Evolutionary conservation across 2,113 vertebrate genomes (phyloP).

Genomic region (Archocentrus centrarchus): DNA sequence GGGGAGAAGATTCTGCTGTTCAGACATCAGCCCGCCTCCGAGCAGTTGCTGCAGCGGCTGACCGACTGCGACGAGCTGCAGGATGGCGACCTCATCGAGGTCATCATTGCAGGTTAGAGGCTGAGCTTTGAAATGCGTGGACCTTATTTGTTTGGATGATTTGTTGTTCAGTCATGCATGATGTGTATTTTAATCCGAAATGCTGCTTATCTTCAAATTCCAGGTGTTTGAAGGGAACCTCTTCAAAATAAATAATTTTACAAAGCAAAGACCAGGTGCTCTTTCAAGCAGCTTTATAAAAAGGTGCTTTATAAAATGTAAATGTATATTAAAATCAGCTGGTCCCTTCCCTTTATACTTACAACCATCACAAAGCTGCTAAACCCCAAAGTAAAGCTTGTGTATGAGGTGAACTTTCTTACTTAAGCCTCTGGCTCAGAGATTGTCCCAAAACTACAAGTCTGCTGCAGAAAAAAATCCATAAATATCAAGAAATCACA

Average conservation of each 20-base stretch:
- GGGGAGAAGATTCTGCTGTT: conserved; percentile 80
- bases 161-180: background rate
- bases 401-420: background rate
- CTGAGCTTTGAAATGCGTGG: background rate
- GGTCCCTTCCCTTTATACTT: background rate
- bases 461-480: background rate
- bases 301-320: background rate
- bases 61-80: conserved; percentile 60
- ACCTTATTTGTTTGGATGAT: background rate
- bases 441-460: background rate
- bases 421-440: background rate
- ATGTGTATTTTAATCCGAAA: background rate
- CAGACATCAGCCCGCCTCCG: conserved; percentile 61
- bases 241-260: background rate
- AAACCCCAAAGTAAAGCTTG: background rate
- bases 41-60: conserved; percentile 71
- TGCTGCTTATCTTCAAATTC: background rate
- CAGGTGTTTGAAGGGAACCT: background rate
- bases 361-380: background rate
- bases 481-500: background rate
- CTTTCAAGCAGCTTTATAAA: background rate
- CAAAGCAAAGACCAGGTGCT: background rate
- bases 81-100: conserved; percentile 80
- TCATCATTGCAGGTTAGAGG: conserved; percentile 76
- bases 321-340: background rate